Percentiles rank a stretch among this genome's conserved stretches.
Conservation (phyloP, 2,888 invertebrate genomes). For the Machimus atricapillus region DNA sequence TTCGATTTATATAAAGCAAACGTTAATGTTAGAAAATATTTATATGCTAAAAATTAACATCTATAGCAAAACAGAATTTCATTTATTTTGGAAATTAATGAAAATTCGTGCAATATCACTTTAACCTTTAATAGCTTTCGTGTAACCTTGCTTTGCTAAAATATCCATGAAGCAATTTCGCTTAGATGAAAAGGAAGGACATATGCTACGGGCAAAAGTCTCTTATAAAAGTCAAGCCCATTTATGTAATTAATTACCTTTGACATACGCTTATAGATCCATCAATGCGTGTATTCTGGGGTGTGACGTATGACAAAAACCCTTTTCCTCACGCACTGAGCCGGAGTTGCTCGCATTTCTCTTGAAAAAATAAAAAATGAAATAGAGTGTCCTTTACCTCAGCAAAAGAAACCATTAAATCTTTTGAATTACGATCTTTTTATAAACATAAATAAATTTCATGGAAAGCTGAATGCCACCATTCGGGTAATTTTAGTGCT, state of each 20-base stretch:
- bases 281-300: background rate
- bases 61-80: too few species aligned
- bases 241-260: background rate
- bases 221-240: background rate
- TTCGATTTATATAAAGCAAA: too few species aligned
- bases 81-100: background rate
- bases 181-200: background rate
- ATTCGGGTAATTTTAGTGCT: background rate
- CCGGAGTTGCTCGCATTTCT: background rate
- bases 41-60: too few species aligned
- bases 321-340: background rate
- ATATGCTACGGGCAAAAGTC: background rate
- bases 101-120: background rate
- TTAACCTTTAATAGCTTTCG: background rate
- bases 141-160: background rate
- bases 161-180: background rate
- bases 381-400: background rate
- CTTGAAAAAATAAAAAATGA: background rate
- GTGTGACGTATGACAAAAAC: background rate
- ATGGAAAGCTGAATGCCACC: background rate
- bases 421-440: background rate
- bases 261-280: background rate
- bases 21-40: too few species aligned
- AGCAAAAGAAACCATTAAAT: background rate
- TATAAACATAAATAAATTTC: background rate